Conservation (phyloP, 2,797 vertebrate species). For the Oryzias sinensis region DNA sequence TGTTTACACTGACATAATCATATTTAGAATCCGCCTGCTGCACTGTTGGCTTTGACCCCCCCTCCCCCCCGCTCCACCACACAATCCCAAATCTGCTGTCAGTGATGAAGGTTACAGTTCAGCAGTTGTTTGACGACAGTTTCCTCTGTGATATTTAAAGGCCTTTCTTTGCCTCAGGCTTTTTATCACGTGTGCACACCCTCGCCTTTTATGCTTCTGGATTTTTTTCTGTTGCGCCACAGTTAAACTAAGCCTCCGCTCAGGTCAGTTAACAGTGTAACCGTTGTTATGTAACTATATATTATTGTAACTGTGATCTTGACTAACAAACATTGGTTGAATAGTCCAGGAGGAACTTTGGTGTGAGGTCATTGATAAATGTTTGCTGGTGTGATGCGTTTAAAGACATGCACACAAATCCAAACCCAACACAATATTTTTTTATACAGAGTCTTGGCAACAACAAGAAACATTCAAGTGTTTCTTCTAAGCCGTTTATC, state of each 20-base stretch:
- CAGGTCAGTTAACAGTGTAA: too few relatives aligned
- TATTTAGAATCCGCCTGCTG: slow-evolving; percentile 37
- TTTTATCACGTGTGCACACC: slow-evolving; percentile 20
- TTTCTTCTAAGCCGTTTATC: too few relatives aligned
- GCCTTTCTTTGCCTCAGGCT: slow-evolving; percentile 50
- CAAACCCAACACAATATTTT: too few relatives aligned
- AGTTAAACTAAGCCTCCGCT: neutral
- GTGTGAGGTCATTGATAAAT: too few relatives aligned
- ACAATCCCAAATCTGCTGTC: slow-evolving; percentile 8
- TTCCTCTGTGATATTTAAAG: slow-evolving; percentile 63
- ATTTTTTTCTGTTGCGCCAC: slow-evolving; percentile 21
- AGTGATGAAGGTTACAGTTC: slow-evolving; percentile 51
- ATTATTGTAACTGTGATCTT: too few relatives aligned
- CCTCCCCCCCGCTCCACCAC: neutral
- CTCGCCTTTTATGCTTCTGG: slow-evolving; percentile 22
- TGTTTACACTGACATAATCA: slow-evolving; percentile 58
- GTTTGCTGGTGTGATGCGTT: too few relatives aligned
- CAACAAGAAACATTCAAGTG: too few relatives aligned
- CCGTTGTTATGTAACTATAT: too few relatives aligned
- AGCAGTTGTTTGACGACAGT: slow-evolving; percentile 32
- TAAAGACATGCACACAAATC: too few relatives aligned
- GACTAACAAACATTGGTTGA: too few relatives aligned
- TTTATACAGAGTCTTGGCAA: too few relatives aligned
- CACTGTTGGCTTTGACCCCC: slow-evolving; percentile 15
- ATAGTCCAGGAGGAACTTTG: too few relatives aligned